Percentiles rank a stretch among this genome's conserved stretches.
These are phyloP conservation scores for Magallana angulata DNA, from an alignment of 1,140 invertebrate species.

Conservation along the genomic window DNA sequence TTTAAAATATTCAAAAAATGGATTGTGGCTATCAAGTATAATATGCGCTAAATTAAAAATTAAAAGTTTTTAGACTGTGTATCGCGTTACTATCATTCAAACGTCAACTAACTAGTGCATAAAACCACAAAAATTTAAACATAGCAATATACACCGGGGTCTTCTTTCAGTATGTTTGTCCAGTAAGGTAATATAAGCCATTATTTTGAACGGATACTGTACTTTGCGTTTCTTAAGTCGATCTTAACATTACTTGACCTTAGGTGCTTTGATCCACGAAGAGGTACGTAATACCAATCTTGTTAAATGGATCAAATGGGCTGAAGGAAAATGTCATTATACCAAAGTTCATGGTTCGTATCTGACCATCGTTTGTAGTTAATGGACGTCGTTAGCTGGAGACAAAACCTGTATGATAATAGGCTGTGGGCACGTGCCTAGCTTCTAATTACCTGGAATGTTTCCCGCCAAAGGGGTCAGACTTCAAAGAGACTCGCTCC, in stretches of 20 bases:
- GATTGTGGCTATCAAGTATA: no score
- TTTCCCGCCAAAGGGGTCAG: neutral
- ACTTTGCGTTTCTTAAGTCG: no score
- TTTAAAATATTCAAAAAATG: no score
- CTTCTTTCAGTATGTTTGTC: no score
- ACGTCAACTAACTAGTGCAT: no score
- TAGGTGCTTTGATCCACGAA: neutral
- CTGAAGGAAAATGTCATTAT: neutral
- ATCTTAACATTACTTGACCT: neutral
- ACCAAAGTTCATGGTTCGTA: neutral
- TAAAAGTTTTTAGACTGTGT: no score
- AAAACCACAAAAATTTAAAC: no score
- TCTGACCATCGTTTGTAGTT: neutral
- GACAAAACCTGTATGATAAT: neutral
- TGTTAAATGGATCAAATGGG: neutral
- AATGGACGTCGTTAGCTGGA: neutral
- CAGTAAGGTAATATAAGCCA: no score
- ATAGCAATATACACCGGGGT: no score
- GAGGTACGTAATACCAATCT: neutral
- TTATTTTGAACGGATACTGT: no score
- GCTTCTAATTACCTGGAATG: neutral
- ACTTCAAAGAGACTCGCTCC: neutral
- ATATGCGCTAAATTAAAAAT: no score
- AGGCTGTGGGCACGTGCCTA: neutral
- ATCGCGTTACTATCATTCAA: no score